These are phyloP conservation scores for Dasyornis broadbenti DNA, from an alignment of 2,113 vertebrate genomes.

Conservation along the genomic window DNA sequence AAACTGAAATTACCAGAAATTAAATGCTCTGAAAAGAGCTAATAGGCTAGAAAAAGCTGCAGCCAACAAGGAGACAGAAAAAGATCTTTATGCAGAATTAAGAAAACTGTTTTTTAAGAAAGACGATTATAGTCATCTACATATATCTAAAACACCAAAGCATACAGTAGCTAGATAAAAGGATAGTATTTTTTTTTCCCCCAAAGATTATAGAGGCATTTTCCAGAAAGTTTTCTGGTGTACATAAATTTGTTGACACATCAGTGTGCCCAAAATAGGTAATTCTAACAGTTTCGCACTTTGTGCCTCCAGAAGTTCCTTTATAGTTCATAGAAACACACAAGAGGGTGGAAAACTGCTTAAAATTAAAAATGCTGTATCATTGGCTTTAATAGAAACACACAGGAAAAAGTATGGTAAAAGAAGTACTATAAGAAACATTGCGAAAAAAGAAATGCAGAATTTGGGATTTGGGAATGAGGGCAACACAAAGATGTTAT, in stretches of 20 bases:
- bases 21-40: background rate
- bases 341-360: background rate
- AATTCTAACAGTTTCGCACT: background rate
- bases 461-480: background rate
- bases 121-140: background rate
- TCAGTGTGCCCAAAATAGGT: background rate
- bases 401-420: background rate
- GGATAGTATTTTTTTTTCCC: background rate
- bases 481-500: background rate
- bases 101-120: background rate
- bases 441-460: background rate
- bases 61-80: background rate
- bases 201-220: background rate
- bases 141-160: background rate
- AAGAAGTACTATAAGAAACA: background rate
- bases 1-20: background rate
- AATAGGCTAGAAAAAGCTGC: background rate
- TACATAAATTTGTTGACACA: background rate
- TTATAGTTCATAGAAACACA: background rate
- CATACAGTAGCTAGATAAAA: background rate
- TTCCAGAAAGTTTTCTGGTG: background rate
- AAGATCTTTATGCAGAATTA: background rate
- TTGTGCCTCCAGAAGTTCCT: background rate
- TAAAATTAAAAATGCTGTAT: background rate
- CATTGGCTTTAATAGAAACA: background rate